A percentile compares a stretch with the other conserved stretches of the same genome.
phyloP scores from a whole-genome alignment of 2,113 vertebrate genomes.

The Brachionichthys hirsutus region DNA sequence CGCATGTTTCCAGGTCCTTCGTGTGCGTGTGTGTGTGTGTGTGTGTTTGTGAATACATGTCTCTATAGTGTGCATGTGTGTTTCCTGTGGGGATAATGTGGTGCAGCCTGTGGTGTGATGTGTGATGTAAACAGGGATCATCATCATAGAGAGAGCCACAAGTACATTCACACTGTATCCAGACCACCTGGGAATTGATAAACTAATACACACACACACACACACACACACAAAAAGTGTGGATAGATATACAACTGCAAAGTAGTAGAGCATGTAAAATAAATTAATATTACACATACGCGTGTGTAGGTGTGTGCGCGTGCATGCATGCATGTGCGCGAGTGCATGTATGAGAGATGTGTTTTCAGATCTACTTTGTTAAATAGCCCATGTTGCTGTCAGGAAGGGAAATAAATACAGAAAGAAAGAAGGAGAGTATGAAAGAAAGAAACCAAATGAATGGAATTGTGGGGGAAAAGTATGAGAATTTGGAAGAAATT shows the following conservation, averaged over 20 bases:
- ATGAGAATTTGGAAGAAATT: neutral
- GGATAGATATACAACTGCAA: constrained; percentile 14
- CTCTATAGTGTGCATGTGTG: constrained; percentile 5
- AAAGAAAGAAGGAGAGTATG: too few species aligned
- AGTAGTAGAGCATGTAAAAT: constrained; percentile 30
- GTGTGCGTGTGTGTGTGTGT: neutral
- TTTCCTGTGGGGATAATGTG: constrained; percentile 45
- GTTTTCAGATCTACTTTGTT: too few species aligned
- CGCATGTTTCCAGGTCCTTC: too few species aligned
- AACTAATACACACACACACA: constrained; percentile 24
- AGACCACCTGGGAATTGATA: constrained; percentile 50
- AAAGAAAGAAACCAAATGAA: constrained; percentile 7
- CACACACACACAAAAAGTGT: neutral
- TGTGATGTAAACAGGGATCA: constrained; percentile 69
- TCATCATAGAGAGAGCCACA: constrained; percentile 60
- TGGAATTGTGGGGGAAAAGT: neutral
- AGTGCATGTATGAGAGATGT: too few species aligned
- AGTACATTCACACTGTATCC: constrained; percentile 50
- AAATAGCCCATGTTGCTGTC: too few species aligned
- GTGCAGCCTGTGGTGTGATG: constrained; percentile 55
- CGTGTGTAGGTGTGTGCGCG: too few species aligned
- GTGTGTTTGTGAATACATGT: neutral
- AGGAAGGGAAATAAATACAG: too few species aligned
- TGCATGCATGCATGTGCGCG: constrained; percentile 51
- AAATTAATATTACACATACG: constrained; percentile 45